Evolutionary conservation across 1,140 invertebrate genomes (phyloP).

Genomic region (Drosophila navojoa): DNA sequence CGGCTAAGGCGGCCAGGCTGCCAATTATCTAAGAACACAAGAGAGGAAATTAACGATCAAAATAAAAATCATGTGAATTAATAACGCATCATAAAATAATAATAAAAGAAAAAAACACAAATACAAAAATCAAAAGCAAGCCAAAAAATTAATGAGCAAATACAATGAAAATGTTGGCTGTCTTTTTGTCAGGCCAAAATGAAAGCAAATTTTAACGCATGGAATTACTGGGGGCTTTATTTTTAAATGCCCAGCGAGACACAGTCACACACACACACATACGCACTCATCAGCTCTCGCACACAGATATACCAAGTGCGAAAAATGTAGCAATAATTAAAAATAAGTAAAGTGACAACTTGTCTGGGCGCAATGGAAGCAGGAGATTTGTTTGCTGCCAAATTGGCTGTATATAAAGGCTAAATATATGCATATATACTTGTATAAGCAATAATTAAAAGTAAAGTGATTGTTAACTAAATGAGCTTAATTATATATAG

Average conservation of each 20-base stretch:
- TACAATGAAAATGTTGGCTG: constrained; percentile 22
- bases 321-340: constrained; percentile 45
- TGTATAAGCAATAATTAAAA: constrained; percentile 44
- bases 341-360: constrained; percentile 59
- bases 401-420: constrained; percentile 53
- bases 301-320: constrained; percentile 24
- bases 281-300: constrained; percentile 15
- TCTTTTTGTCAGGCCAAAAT: constrained; percentile 15
- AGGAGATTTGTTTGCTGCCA: constrained; percentile 65
- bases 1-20: constrained; percentile 62
- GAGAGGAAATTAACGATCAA: constrained; percentile 20
- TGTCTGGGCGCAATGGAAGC: constrained; percentile 65
- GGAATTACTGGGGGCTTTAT: constrained; percentile 73
- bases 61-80: constrained; percentile 46
- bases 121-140: constrained; percentile 48
- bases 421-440: constrained; percentile 13
- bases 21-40: constrained; percentile 56
- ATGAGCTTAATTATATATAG: constrained; percentile 17
- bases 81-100: constrained; percentile 43
- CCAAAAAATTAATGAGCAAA: constrained; percentile 22
- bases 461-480: constrained; percentile 37
- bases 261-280: not conserved
- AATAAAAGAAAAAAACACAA: not conserved
- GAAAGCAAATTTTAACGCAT: constrained; percentile 54
- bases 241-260: constrained; percentile 57